Percentiles rank a stretch among this genome's conserved stretches.
Conservation (phyloP, 1,140 invertebrate genomes). For the Cepaea nemoralis region DNA sequence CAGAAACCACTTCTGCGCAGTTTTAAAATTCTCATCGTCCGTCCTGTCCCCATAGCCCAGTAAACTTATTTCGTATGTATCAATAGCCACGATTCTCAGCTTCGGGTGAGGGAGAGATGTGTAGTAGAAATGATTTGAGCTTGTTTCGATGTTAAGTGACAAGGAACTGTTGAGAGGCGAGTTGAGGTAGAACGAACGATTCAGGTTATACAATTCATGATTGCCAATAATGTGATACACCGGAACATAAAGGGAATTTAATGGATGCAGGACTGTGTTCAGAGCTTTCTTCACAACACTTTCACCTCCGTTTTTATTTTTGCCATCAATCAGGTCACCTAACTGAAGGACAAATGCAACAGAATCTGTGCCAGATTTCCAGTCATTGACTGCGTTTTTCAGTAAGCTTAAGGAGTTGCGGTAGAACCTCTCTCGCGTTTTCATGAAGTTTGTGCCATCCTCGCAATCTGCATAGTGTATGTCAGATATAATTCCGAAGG, state of each 20-base stretch:
- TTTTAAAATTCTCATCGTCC: constrained; percentile 51
- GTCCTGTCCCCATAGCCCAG: constrained; percentile 55
- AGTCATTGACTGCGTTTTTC: constrained; percentile 63
- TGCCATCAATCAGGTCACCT: constrained; percentile 71
- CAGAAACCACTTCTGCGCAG: constrained; percentile 44
- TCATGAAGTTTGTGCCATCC: constrained; percentile 63
- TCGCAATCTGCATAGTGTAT: constrained; percentile 71
- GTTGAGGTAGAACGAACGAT: constrained; percentile 49
- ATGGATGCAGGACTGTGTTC: constrained; percentile 45
- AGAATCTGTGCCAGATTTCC: constrained; percentile 53
- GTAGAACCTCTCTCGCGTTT: constrained; percentile 64
- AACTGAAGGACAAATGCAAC: constrained; percentile 69
- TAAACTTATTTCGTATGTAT: constrained; percentile 69
- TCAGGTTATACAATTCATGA: constrained; percentile 72
- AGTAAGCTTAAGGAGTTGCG: constrained; percentile 63
- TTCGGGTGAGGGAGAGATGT: constrained; percentile 54
- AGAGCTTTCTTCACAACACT: constrained; percentile 35
- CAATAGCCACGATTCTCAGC: constrained; percentile 65
- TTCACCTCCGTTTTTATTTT: constrained; percentile 47
- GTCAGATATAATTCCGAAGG: constrained; percentile 71
- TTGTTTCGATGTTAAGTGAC: constrained; percentile 30
- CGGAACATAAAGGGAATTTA: constrained; percentile 50
- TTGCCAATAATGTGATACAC: constrained; percentile 70
- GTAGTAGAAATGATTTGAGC: constrained; percentile 59
- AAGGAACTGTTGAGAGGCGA: constrained; percentile 45